Conservation (phyloP, 2,888 invertebrate genomes). For the Anthrax anthrax region DNA sequence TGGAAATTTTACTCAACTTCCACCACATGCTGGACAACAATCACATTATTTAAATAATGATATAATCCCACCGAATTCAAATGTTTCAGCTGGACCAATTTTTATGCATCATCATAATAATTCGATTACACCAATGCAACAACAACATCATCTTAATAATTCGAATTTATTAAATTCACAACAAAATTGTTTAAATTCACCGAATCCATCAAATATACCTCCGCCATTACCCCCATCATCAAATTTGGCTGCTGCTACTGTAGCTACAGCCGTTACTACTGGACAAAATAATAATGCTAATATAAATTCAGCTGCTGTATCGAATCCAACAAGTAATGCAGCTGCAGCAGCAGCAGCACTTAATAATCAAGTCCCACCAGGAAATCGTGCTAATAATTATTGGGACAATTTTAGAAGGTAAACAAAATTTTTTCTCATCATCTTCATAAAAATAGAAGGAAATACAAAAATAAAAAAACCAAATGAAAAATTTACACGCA, state of each 20-base stretch:
- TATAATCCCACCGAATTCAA: slow-evolving; percentile 17
- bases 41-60: slow-evolving; percentile 12
- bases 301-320: slow-evolving; percentile 23
- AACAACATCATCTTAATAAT: slow-evolving; percentile 6
- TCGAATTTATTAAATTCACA: slow-evolving; percentile 10
- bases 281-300: slow-evolving; percentile 4
- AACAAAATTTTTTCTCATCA: slow-evolving; percentile 17
- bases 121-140: slow-evolving; percentile 8
- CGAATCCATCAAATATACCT: slow-evolving; percentile 9
- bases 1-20: slow-evolving; percentile 2
- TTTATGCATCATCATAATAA: slow-evolving; percentile 35
- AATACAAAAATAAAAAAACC: too few relatives aligned
- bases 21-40: slow-evolving; percentile 11
- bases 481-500: too few relatives aligned
- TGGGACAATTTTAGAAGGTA: slow-evolving; percentile 91
- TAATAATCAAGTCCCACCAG: slow-evolving; percentile 83
- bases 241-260: slow-evolving; percentile 9
- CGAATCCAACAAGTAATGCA: slow-evolving; percentile 18
- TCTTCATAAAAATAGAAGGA: too few relatives aligned
- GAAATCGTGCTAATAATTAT: slow-evolving; percentile 82
- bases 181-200: slow-evolving; percentile 12
- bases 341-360: slow-evolving; percentile 38
- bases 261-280: slow-evolving; percentile 20
- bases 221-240: too few relatives aligned
- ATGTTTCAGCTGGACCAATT: slow-evolving; percentile 19